phyloP scores from a whole-genome alignment of 2,888 invertebrate genomes.

The Synergus gifuensis region DNA sequence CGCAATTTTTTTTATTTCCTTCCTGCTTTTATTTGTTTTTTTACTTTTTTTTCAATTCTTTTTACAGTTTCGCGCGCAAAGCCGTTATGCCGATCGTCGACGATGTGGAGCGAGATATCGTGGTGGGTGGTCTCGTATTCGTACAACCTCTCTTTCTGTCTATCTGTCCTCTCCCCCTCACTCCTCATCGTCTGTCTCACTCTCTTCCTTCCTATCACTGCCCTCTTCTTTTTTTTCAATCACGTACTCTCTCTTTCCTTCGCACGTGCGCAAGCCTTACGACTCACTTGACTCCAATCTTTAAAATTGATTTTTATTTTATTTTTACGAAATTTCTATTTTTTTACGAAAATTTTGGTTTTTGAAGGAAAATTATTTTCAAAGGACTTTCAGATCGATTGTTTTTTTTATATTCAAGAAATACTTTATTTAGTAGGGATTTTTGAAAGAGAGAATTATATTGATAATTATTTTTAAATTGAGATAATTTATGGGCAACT shows the following conservation, averaged over 20 bases:
- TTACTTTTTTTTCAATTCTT: conserved; percentile 47
- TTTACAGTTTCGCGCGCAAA: conserved; percentile 64
- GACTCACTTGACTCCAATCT: conserved; percentile 43
- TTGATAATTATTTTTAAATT: too few species aligned
- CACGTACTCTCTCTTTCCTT: conserved; percentile 53
- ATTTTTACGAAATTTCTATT: neutral
- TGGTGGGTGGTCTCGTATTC: conserved; percentile 70
- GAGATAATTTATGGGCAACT: neutral
- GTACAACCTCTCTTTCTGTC: conserved; percentile 61
- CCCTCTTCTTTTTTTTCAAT: conserved; percentile 13
- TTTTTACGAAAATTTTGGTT: neutral
- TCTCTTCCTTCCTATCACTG: conserved; percentile 48
- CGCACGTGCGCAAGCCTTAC: conserved; percentile 36
- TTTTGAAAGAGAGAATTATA: too few species aligned
- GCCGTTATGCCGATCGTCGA: conserved; percentile 62
- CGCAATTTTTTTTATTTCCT: conserved; percentile 14
- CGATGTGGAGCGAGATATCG: conserved; percentile 59
- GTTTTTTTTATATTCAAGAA: neutral
- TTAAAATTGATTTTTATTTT: neutral
- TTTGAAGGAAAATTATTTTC: neutral
- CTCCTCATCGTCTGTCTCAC: conserved; percentile 48
- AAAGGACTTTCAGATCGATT: neutral
- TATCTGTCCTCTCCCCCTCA: conserved; percentile 46
- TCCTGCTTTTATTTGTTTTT: neutral
- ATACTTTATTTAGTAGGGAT: too few species aligned